Conservation (phyloP, 2,888 invertebrate genomes). For the Autographa gamma region DNA sequence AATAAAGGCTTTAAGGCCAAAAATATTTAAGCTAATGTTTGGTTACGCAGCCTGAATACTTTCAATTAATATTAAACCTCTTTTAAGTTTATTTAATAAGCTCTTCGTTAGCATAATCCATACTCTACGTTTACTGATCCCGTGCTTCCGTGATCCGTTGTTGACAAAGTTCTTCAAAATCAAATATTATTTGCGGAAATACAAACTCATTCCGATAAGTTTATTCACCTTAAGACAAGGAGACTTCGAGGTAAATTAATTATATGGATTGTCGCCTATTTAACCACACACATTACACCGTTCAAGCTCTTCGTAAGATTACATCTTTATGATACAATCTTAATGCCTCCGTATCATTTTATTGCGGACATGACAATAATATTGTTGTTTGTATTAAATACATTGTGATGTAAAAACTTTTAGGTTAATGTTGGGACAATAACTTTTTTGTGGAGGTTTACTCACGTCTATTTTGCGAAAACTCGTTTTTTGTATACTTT, state of each 20-base stretch:
- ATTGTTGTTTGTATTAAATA: neutral
- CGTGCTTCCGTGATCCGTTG: neutral
- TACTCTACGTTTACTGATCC: neutral
- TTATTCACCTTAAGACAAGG: conserved; percentile 3
- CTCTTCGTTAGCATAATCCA: neutral
- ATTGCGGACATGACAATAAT: neutral
- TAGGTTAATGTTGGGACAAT: neutral
- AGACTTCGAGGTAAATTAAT: neutral
- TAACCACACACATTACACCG: neutral
- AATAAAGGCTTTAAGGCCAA: neutral
- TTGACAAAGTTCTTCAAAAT: neutral
- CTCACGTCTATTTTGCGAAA: neutral
- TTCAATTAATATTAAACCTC: neutral
- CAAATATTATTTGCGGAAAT: neutral
- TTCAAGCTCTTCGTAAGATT: neutral
- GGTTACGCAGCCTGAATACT: neutral
- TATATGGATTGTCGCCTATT: neutral
- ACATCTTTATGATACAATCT: neutral
- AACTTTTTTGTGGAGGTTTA: conserved; percentile 1
- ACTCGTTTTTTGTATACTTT: neutral
- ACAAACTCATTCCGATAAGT: neutral
- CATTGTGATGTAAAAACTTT: neutral
- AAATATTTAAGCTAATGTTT: neutral
- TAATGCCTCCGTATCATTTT: neutral
- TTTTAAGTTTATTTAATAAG: neutral